Evolutionary conservation across 2,888 invertebrate genomes (phyloP), one percentile per base, ranked within the genome.

Genomic region (Scaptomyza cyrtandrae): DNA sequence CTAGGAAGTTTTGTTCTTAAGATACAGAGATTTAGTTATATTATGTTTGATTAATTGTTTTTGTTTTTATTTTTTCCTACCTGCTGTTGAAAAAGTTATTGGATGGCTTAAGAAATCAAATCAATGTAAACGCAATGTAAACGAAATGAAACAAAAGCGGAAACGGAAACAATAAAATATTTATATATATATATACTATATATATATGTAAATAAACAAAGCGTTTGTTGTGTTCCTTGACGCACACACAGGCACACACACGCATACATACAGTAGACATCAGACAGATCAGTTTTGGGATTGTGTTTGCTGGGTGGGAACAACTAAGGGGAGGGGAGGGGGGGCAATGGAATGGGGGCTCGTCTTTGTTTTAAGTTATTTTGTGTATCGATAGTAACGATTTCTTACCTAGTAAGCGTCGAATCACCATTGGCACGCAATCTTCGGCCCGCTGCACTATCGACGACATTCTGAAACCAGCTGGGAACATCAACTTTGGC

Each of bases 381-480:
- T 35, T 35, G 13, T n/a, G 2, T 37, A 13, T 13, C 3, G 13
- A 13, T 13, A 0, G 13, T 39, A 19, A n/a, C 6, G 3, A 37
- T 37, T 39, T 4, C 85, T 90, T 85, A 91, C 92, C 92, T 92
- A 85, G 90, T 90, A 80, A 90, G 89, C 75, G 90, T 89, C 68
- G 86, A 86, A 61, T 81, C 85, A n/a, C 79, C 73, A 60, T 80
- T 83, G 54, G 71, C 71, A 39, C 87, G 83, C 59, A 78, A 33
- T 19, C 82, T 63, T 44, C 89, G 83, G 75, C 93, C 91, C 80
- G 93, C 91, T 78, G 92, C 93, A 84, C 93, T 92, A 86, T 93
- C 93, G 90, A 94, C 93, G 64, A 94, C 93, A 80, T 93, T 93
- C 78, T 94, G 94, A 93, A 96, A 98, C 98, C 98, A 99, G 60